Percentiles rank a stretch among this genome's conserved stretches.
Conservation (phyloP, 2,113 vertebrate genomes). For the Ammodytes marinus region DNA sequence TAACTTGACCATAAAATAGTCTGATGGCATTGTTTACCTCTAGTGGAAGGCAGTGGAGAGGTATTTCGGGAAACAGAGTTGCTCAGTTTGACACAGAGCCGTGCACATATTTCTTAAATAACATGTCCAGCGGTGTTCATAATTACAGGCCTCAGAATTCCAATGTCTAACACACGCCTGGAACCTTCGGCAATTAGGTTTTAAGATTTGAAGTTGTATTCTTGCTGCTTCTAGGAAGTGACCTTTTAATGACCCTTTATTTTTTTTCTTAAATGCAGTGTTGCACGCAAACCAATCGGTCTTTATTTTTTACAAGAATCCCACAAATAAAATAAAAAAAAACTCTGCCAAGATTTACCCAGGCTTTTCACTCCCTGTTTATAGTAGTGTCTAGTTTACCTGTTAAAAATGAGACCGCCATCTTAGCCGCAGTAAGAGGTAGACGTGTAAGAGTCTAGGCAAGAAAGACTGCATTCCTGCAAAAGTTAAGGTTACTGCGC, state of each 20-base stretch:
- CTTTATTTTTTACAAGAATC: background rate
- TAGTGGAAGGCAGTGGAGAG: background rate
- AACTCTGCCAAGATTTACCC: background rate
- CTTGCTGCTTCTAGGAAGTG: background rate
- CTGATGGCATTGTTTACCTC: constrained; percentile 38
- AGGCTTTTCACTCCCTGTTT: constrained; percentile 9
- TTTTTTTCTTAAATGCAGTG: too few species aligned
- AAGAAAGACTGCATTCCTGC: constrained; percentile 43
- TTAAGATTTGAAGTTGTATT: background rate
- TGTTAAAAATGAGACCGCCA: constrained; percentile 13
- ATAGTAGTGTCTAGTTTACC: background rate
- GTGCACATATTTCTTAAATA: background rate
- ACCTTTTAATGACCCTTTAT: background rate
- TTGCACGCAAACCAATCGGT: background rate
- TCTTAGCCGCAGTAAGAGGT: constrained; percentile 6
- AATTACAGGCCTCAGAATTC: constrained; percentile 6
- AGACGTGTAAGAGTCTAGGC: constrained; percentile 10
- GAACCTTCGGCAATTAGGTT: background rate
- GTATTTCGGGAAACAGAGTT: constrained; percentile 3
- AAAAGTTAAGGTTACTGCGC: constrained; percentile 22
- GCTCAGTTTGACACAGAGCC: constrained; percentile 8
- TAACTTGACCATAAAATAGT: constrained; percentile 36
- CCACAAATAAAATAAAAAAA: background rate
- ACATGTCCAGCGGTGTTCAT: background rate
- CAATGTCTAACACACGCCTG: background rate